phyloP scores from a whole-genome alignment of 1,140 invertebrate species.

The Neodiprion lecontei region DNA sequence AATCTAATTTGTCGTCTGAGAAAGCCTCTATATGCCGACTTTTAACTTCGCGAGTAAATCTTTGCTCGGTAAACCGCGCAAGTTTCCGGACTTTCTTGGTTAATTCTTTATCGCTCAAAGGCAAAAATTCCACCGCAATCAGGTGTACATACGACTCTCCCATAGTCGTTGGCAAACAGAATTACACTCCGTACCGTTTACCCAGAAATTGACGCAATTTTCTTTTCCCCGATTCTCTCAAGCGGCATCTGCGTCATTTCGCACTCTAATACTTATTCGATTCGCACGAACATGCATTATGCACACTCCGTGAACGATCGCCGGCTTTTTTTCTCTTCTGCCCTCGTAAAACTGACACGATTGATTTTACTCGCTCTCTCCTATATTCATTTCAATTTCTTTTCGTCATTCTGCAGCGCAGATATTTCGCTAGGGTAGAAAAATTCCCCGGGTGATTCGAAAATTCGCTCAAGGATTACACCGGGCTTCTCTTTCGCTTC shows the following conservation, averaged over 20 bases:
- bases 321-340: too few relatives aligned
- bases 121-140: not conserved
- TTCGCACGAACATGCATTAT: too few relatives aligned
- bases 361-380: too few relatives aligned
- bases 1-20: not conserved
- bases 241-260: too few relatives aligned
- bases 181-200: not conserved
- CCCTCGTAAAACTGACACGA: too few relatives aligned
- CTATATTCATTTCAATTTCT: too few relatives aligned
- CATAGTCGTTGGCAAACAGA: too few relatives aligned
- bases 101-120: conserved; percentile 1
- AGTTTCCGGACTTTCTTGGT: not conserved
- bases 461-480: not conserved
- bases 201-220: not conserved
- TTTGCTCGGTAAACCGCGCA: not conserved
- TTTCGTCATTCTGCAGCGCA: too few relatives aligned
- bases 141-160: not conserved
- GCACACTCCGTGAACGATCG: too few relatives aligned
- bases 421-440: too few relatives aligned
- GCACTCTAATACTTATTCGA: too few relatives aligned
- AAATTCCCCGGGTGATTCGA: not conserved
- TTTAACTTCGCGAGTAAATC: not conserved
- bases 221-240: too few relatives aligned
- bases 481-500: not conserved
- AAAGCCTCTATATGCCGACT: not conserved